A percentile compares a stretch with the other conserved stretches of the same genome.
Evolutionary conservation across 2,888 invertebrate genomes (phyloP).

Genomic region (Lycocerus yunnanus): DNA sequence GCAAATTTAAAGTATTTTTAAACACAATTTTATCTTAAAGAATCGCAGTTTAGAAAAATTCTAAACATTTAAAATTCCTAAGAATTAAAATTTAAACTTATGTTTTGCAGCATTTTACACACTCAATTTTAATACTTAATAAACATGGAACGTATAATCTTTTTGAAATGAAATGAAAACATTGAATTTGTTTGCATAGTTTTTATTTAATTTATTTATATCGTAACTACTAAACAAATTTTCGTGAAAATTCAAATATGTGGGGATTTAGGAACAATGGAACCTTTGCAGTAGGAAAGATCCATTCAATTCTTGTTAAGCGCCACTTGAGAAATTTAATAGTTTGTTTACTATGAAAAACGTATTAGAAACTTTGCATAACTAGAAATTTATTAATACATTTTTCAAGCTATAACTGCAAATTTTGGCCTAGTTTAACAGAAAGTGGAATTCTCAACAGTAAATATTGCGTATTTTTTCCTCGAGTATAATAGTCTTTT

Average conservation of each 20-base stretch:
- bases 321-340: not conserved
- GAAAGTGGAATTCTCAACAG: not conserved
- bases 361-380: not conserved
- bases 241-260: not conserved
- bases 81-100: no score
- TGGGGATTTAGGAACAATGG: not conserved
- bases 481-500: not conserved
- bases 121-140: no score
- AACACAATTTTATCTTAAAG: no score
- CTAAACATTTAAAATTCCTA: no score
- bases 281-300: not conserved
- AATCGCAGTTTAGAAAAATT: no score
- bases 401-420: not conserved
- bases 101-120: no score
- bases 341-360: not conserved
- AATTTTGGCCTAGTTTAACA: not conserved
- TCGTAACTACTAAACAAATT: not conserved
- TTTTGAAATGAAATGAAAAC: not conserved
- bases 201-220: not conserved
- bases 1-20: no score
- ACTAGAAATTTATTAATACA: not conserved
- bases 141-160: not conserved
- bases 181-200: not conserved
- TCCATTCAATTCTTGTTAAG: not conserved
- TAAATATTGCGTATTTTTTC: not conserved